Evolutionary conservation across 2,888 invertebrate genomes (phyloP).

Genomic region (Cheilosia pagana): DNA sequence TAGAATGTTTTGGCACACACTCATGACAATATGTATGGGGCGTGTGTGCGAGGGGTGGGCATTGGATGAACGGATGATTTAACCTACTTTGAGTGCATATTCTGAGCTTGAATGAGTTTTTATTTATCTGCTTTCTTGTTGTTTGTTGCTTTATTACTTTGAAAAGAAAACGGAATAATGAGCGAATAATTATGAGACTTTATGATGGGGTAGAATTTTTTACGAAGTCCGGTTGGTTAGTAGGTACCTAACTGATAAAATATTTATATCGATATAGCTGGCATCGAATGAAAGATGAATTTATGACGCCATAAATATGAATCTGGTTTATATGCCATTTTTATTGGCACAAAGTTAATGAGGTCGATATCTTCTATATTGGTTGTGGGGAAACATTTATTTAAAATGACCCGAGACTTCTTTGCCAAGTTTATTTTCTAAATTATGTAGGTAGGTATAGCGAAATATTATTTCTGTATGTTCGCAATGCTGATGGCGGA

Average conservation of each 20-base stretch:
- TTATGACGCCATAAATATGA: conserved; percentile 51
- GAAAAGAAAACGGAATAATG: conserved; percentile 6
- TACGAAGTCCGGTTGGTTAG: conserved; percentile 10
- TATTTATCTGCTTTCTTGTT: background rate
- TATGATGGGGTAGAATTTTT: conserved; percentile 6
- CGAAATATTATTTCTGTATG: background rate
- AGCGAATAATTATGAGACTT: conserved; percentile 20
- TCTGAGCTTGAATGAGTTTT: background rate
- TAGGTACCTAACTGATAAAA: background rate
- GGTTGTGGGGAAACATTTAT: conserved; percentile 9
- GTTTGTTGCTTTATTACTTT: conserved; percentile 7
- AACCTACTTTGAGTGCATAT: conserved; percentile 36
- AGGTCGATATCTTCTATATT: conserved; percentile 31
- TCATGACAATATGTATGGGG: background rate
- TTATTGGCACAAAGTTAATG: conserved; percentile 49
- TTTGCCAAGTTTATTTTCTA: conserved; percentile 20
- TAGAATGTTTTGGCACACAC: conserved; percentile 58
- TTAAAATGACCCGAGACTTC: conserved; percentile 15
- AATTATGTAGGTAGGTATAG: background rate
- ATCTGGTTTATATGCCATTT: conserved; percentile 42
- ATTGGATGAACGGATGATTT: conserved; percentile 20
- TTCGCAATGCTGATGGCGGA: no score
- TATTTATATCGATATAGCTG: no score
- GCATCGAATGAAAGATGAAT: conserved; percentile 4
- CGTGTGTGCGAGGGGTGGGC: background rate